Conservation (phyloP, 2,888 invertebrate species). For the Sesamia inferens region DNA sequence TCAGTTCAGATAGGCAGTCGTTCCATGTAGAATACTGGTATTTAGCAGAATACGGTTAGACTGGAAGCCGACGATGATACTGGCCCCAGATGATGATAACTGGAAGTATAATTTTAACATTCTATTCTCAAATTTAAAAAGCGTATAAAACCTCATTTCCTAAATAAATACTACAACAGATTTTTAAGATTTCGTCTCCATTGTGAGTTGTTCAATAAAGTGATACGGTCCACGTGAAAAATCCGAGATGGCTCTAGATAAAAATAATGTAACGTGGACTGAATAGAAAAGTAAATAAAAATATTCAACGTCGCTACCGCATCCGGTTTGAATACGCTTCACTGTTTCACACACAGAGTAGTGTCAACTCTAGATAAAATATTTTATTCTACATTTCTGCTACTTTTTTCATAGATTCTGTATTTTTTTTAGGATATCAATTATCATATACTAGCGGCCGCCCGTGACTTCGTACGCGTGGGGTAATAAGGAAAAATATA, state of each 20-base stretch:
- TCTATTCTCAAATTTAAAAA: not conserved
- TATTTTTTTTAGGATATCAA: not conserved
- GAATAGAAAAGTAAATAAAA: constrained; percentile 22
- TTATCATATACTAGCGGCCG: too few relatives aligned
- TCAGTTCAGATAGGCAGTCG: too few relatives aligned
- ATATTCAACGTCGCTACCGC: constrained; percentile 9
- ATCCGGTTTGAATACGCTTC: constrained; percentile 15
- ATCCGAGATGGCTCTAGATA: constrained; percentile 5
- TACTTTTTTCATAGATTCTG: not conserved
- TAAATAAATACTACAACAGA: too few relatives aligned
- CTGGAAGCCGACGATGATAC: too few relatives aligned
- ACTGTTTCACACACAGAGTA: not conserved
- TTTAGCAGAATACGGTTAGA: too few relatives aligned
- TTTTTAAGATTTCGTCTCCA: not conserved
- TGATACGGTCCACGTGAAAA: constrained; percentile 21
- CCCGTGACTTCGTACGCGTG: too few relatives aligned
- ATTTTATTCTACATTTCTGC: not conserved
- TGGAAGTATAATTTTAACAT: not conserved
- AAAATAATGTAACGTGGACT: constrained; percentile 13
- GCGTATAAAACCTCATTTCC: not conserved
- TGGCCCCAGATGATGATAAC: too few relatives aligned
- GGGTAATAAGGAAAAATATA: too few relatives aligned
- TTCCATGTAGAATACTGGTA: too few relatives aligned
- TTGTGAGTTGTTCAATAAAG: constrained; percentile 11
- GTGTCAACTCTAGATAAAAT: constrained; percentile 21